A percentile compares a stretch with the other conserved stretches of the same genome.
Evolutionary conservation across 2,888 invertebrate species (phyloP).

Genomic region (Catocala fraxini): DNA sequence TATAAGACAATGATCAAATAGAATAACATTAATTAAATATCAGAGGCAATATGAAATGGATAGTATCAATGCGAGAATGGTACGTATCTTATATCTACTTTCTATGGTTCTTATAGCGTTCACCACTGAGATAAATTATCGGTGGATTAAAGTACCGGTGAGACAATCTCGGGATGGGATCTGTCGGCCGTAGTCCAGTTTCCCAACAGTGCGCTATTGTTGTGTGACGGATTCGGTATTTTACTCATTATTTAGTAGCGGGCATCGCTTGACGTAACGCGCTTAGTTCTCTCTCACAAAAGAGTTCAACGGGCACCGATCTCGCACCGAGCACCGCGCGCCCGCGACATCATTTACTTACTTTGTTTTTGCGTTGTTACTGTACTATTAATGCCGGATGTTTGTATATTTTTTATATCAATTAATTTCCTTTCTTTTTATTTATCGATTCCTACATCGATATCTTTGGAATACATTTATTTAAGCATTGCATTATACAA

Average conservation of each 20-base stretch:
- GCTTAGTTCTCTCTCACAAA: constrained; percentile 56
- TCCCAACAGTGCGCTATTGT: constrained; percentile 65
- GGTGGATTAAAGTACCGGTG: constrained; percentile 59
- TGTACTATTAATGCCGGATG: no score
- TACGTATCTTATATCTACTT: constrained; percentile 58
- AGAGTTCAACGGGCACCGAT: constrained; percentile 67
- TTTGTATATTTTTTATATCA: no score
- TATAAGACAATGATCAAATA: constrained; percentile 20
- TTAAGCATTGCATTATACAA: no score
- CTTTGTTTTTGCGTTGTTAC: constrained; percentile 1
- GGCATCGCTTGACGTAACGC: constrained; percentile 29
- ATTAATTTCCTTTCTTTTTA: no score
- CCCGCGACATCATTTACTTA: not conserved
- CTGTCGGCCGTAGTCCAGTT: constrained; percentile 55
- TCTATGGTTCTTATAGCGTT: constrained; percentile 49
- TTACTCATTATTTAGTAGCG: constrained; percentile 59
- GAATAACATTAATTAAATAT: constrained; percentile 38
- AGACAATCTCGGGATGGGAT: constrained; percentile 60
- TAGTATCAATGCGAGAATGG: constrained; percentile 61
- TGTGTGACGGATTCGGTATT: constrained; percentile 71
- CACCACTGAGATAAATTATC: constrained; percentile 47
- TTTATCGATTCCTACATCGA: no score
- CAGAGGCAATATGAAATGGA: constrained; percentile 52
- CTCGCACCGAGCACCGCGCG: not conserved
- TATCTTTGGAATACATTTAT: no score